Conservation (phyloP, 1,140 invertebrate genomes). For the Cherax quadricarinatus region DNA sequence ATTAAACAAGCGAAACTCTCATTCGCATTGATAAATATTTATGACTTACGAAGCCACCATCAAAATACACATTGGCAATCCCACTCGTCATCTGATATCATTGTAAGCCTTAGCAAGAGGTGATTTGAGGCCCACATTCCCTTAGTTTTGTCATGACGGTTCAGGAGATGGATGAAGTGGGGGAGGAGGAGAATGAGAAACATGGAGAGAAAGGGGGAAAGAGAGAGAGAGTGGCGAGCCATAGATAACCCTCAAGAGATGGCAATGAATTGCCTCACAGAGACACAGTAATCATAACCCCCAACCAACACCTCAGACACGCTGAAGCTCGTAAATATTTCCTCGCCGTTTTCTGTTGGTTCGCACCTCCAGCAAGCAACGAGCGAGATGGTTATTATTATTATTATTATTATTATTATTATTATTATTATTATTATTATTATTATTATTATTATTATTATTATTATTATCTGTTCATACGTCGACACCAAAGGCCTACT, state of each 20-base stretch:
- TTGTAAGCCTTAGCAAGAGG: neutral
- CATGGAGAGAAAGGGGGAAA: neutral
- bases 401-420: too few relatives aligned
- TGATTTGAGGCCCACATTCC: neutral
- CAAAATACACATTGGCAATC: neutral
- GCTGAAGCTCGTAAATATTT: neutral
- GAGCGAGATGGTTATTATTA: too few relatives aligned
- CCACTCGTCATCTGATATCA: neutral
- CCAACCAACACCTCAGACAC: neutral
- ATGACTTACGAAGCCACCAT: neutral
- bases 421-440: too few relatives aligned
- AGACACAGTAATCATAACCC: neutral
- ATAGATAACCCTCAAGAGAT: neutral
- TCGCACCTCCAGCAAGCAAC: neutral
- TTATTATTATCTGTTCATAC: too few relatives aligned
- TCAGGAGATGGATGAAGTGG: too few relatives aligned
- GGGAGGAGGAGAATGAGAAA: neutral
- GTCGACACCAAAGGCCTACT: too few relatives aligned
- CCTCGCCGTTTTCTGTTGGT: neutral
- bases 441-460: too few relatives aligned
- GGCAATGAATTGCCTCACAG: neutral
- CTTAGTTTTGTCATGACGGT: neutral
- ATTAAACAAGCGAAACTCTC: neutral
- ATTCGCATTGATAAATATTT: neutral
- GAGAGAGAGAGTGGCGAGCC: neutral